Percentiles rank a stretch among this genome's conserved stretches.
phyloP scores from a whole-genome alignment of 2,113 vertebrate genomes.

The Laticauda laticaudata region DNA sequence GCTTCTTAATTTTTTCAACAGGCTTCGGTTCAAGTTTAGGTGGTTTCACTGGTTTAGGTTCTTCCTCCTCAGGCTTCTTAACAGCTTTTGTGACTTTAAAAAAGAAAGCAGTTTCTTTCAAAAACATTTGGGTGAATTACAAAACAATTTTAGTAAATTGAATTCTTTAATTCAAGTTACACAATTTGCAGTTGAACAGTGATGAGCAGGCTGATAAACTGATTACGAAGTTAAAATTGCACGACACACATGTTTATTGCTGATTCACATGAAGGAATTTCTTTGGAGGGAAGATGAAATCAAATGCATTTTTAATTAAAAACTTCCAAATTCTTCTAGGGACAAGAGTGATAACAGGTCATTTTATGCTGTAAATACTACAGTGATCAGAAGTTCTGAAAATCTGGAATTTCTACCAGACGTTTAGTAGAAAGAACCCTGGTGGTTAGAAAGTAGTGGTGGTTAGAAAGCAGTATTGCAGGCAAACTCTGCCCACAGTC shows the following conservation, averaged over 20 bases:
- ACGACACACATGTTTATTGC: not conserved
- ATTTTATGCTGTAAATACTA: not conserved
- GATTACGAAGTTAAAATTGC: not conserved
- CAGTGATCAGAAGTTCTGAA: not conserved
- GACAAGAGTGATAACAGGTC: not conserved
- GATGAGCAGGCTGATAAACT: not conserved
- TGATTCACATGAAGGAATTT: not conserved
- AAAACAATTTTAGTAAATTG: conserved; percentile 27
- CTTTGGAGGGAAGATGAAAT: not conserved
- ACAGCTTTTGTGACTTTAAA: conserved; percentile 74
- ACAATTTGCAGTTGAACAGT: not conserved
- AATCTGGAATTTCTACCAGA: not conserved
- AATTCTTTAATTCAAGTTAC: not conserved
- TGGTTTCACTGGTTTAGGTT: conserved; percentile 74
- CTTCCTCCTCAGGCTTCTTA: conserved; percentile 76
- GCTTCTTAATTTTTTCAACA: conserved; percentile 77
- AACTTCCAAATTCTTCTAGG: not conserved
- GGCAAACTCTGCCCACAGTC: not conserved
- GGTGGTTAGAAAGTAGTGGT: not conserved
- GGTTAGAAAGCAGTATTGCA: not conserved
- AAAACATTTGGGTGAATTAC: conserved; percentile 46
- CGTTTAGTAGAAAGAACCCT: not conserved
- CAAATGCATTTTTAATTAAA: not conserved
- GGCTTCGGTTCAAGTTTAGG: conserved; percentile 74
- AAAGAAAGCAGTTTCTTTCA: conserved; percentile 69